Evolutionary conservation across 1,140 invertebrate genomes (phyloP), one percentile per base, ranked within the genome.

Genomic region (Chelonus insularis): DNA sequence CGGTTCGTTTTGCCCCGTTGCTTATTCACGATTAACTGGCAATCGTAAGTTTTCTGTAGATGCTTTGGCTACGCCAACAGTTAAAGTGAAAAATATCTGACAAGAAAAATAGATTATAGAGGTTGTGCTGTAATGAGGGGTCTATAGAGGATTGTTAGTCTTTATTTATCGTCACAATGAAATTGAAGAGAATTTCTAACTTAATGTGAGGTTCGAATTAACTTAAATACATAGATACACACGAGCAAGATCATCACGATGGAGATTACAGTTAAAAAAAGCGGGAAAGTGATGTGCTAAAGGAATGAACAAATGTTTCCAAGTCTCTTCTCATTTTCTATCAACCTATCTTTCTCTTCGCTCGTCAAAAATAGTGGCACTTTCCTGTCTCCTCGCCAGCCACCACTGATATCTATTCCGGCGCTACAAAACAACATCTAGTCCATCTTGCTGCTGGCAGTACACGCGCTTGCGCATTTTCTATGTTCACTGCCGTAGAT

Each of bases 361-460:
- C 71, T 72, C 78, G 74, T 82, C 80, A 82, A 75, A 82, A 82
- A 82, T 83, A 83, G 79, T 81, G 78, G 73, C 76, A 77, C 73
- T 78, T 79, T 67, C 75, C 76, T 77, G 71, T 77, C 73, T 76
- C 72, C 69, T 65, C 72, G 72, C 72, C 75, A 78, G 75, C 75
- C 70, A 74, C 68, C 70, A 69, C 75, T 76, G 68, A 81, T 80
- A 82, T 81, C 78, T 81, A 82, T 82, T 82, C 78, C 76, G 72
- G 79, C 78, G 58, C 73, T 77, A 73, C 77, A 78, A 80, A 81
- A 81, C 76, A 80, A 79, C 81, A 73, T 68, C 71, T 71, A 62
- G 55, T 54, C 62, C 68, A 60, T 65, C 64, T 32, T 50, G 36
- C 25, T 23, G 8, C 32, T 7, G 32, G 36, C 29, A 43, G 39